Evolutionary conservation across 2,888 invertebrate species (phyloP).

Genomic region (Drosophila tripunctata): DNA sequence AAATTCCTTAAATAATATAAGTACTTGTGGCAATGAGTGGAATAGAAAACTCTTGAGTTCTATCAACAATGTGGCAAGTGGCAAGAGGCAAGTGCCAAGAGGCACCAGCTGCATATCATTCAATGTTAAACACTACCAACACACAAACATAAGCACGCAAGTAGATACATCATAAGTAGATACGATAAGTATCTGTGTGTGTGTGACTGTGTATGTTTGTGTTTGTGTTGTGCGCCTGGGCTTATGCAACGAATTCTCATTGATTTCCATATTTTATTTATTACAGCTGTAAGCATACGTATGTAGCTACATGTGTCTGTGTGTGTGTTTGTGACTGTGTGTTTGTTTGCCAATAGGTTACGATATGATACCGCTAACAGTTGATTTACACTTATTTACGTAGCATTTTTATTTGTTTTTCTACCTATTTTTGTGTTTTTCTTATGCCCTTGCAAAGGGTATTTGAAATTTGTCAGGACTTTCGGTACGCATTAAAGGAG

Average conservation of each 20-base stretch:
- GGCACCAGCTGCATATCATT: conserved; percentile 56
- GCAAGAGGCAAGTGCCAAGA: conserved; percentile 25
- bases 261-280: conserved; percentile 80
- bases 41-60: background rate
- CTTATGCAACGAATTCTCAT: conserved; percentile 73
- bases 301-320: conserved; percentile 8
- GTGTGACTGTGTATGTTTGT: background rate
- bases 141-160: background rate
- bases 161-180: conserved; percentile 35
- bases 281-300: conserved; percentile 30
- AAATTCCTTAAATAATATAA: conserved; percentile 37
- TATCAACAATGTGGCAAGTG: conserved; percentile 17
- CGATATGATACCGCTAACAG: conserved; percentile 75
- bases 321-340: conserved; percentile 10
- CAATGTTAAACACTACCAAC: conserved; percentile 26
- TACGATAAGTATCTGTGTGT: conserved; percentile 24
- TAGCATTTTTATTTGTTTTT: conserved; percentile 62
- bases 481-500: too few species aligned
- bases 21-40: conserved; percentile 5
- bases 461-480: too few species aligned
- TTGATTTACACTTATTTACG: conserved; percentile 78
- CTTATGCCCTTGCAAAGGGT: too few species aligned
- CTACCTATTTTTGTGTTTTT: conserved; percentile 24
- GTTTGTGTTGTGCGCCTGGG: conserved; percentile 20
- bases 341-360: conserved; percentile 62